Evolutionary conservation across 2,113 vertebrate species (phyloP).

Genomic region (Erythrolamprus reginae): DNA sequence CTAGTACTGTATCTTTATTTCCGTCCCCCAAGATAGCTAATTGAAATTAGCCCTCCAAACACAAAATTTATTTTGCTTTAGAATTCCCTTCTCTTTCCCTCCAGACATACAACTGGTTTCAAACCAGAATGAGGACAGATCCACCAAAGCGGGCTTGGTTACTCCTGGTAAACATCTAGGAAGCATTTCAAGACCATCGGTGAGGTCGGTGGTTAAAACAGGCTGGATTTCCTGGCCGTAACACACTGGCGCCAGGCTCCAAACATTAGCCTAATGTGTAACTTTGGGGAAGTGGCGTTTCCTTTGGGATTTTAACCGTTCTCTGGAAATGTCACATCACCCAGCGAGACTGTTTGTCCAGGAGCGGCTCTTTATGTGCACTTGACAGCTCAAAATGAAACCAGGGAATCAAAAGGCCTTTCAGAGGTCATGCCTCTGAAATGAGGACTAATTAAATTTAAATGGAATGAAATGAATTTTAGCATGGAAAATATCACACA

Average conservation of each 20-base stretch:
- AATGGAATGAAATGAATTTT: not conserved
- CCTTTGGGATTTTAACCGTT: constrained; percentile 61
- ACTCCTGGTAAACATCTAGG: not conserved
- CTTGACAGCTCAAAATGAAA: not conserved
- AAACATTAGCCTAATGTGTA: constrained; percentile 68
- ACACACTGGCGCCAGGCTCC: constrained; percentile 70
- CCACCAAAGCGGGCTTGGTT: too few species aligned
- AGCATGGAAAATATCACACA: not conserved
- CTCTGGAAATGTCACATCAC: constrained; percentile 56
- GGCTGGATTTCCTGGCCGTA: constrained; percentile 65
- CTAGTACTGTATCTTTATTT: not conserved
- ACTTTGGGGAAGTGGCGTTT: constrained; percentile 77
- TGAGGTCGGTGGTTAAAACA: constrained; percentile 59
- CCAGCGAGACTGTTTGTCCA: constrained; percentile 29
- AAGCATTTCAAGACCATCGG: constrained; percentile 1
- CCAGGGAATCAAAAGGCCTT: not conserved
- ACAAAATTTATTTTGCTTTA: not conserved
- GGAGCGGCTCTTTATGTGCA: too few species aligned
- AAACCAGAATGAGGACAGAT: not conserved
- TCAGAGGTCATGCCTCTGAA: not conserved
- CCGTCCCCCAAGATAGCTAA: not conserved
- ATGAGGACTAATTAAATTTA: not conserved
- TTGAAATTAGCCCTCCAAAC: not conserved
- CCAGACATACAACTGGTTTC: not conserved
- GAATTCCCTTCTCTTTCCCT: not conserved